Conservation (phyloP, 2,888 invertebrate species). For the Andrena marginata region DNA sequence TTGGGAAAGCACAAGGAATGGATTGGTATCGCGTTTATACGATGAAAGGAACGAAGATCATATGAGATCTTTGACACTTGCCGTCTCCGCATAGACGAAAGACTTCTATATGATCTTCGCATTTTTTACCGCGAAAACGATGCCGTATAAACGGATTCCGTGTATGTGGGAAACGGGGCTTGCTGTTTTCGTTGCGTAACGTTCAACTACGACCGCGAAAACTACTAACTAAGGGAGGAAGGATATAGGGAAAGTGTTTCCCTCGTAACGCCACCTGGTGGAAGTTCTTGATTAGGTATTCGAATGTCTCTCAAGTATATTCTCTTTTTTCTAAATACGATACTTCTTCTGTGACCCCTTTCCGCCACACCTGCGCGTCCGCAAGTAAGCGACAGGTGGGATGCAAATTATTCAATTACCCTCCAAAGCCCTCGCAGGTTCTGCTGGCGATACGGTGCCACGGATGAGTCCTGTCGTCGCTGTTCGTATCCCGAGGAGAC, state of each 20-base stretch:
- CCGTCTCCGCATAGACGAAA: no score
- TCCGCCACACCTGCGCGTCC: conserved; percentile 60
- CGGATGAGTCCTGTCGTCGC: conserved; percentile 24
- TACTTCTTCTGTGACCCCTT: conserved; percentile 64
- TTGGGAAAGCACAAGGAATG: no score
- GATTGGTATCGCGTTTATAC: no score
- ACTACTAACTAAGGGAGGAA: not conserved
- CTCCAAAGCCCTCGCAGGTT: conserved; percentile 56
- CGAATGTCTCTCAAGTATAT: not conserved
- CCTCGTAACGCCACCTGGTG: no score
- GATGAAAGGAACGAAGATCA: no score
- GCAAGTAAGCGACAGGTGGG: conserved; percentile 77
- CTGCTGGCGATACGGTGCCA: conserved; percentile 34
- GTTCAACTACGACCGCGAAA: not conserved
- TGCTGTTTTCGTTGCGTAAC: no score
- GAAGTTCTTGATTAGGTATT: not conserved
- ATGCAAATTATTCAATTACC: conserved; percentile 83
- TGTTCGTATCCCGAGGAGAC: conserved; percentile 7
- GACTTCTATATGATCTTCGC: no score
- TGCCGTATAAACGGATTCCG: no score
- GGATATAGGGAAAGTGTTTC: no score
- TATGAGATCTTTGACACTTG: no score
- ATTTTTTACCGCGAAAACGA: no score
- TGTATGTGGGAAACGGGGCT: no score
- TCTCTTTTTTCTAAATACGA: not conserved